Evolutionary conservation across 2,888 invertebrate species (phyloP), one percentile per base, ranked within the genome.

Genomic region (Myopa testacea): DNA sequence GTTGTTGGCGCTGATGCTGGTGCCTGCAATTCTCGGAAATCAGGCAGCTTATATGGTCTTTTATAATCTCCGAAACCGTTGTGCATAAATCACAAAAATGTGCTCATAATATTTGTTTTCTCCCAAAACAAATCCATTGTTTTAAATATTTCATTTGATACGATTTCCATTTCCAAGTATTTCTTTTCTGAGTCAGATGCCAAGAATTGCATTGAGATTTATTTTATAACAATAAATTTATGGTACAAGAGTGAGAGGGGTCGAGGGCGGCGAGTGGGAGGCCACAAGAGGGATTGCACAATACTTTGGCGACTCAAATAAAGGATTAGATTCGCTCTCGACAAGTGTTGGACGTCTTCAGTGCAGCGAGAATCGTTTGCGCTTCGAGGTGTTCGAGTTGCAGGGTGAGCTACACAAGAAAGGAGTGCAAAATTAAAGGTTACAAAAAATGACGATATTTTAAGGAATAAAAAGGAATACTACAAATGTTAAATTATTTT

Each of bases 21-120:
- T 73, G 73, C 34, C 26, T 63, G 26, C 50, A 62, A 40, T 73
- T 73, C 73, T 50, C 5, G 63, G 73, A 73, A 73, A 8, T 62
- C 14, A 19, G 34, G 62, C 34, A 73, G 63, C 63, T 19, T 38
- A 50, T 63, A 34, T 50, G 34, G 63, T 16, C 38, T 12, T 26
- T 63, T 63, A 40, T 70, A 73, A 73, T 26, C 73, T 34, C 45
- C 62, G 16, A 62, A 63, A 40, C 62, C 73, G 34, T 40, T 65
- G 37, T 38, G 40, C 63, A 73, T 73, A 73, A 73, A 73, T 73
- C 73, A 73, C 55, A 26, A 70, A 70, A 69, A 70, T 37, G n/a
- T 4, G 19, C 37, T 34, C 10, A 58, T 8, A 55, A 70, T 50
- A 37, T 37, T 70, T 70, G 14, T 52, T 55, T 37, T 70, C 52